Percentiles rank a stretch among this genome's conserved stretches.
Evolutionary conservation across 2,888 invertebrate genomes (phyloP).

Genomic region (Dexiosoma caninum): DNA sequence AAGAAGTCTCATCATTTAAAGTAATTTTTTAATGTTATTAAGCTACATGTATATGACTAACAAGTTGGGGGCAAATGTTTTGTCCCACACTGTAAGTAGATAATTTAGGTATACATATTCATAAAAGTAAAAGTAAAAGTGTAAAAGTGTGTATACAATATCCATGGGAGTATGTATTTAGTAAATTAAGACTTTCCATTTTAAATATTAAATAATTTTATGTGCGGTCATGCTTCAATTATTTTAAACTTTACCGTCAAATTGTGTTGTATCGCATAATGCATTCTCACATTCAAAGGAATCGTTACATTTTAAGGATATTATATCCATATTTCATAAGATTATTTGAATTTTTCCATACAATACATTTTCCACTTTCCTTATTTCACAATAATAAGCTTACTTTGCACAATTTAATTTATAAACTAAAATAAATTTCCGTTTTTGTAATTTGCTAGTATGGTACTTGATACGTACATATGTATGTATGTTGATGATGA

Average conservation of each 20-base stretch:
- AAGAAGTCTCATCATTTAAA: too few relatives aligned
- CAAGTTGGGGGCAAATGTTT: too few relatives aligned
- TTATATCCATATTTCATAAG: slow-evolving; percentile 47
- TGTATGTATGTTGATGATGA: slow-evolving; percentile 14
- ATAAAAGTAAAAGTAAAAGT: background rate
- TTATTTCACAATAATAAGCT: slow-evolving; percentile 17
- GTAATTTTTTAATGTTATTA: too few relatives aligned
- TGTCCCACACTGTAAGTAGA: too few relatives aligned
- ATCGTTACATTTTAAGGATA: slow-evolving; percentile 58
- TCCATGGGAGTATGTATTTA: background rate
- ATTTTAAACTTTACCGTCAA: slow-evolving; percentile 52
- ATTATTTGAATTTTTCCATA: background rate
- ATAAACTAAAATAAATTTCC: slow-evolving; percentile 30
- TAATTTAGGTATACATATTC: too few relatives aligned
- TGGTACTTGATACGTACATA: slow-evolving; percentile 28
- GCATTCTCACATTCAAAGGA: slow-evolving; percentile 48
- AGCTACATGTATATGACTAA: too few relatives aligned
- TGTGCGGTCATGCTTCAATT: background rate
- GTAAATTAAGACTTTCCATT: background rate
- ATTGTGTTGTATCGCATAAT: slow-evolving; percentile 41
- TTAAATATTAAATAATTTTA: background rate
- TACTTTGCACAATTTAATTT: slow-evolving; percentile 6
- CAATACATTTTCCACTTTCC: background rate
- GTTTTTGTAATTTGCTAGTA: slow-evolving; percentile 1
- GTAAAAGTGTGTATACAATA: background rate